Evolutionary conservation across 2,113 vertebrate genomes (phyloP), one percentile per base, ranked within the genome.

Genomic region (Piprites chloris): DNA sequence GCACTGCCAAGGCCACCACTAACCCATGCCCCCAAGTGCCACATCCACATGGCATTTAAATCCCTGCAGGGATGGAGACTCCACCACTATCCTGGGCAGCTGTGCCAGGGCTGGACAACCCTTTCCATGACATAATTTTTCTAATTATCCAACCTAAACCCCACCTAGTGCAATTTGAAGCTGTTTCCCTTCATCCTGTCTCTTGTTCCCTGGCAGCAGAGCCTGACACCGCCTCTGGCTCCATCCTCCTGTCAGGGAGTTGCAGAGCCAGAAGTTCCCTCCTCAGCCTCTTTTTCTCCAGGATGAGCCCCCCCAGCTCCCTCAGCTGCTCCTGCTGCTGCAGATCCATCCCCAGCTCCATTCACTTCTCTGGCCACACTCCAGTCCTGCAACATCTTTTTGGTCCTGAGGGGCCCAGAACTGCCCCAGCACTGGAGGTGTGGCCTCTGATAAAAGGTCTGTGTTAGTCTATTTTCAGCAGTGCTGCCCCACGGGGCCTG

Each of bases 401-500:
- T 0, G 46, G n/a, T 21, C 11, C 44, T 61, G 62, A 35, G n/a
- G 33, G 39, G 5, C 24, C 37, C 62, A 68, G 47, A 82, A 21
- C 30, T 75, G 78, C 3, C 30, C 53, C 24, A 47, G 30, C 1
- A 18, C 6, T 35, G 30, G 21, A 76, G 41, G 6, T 68, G 24
- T 75, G 30, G 9, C 14, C 67, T 22, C 30, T 35, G 12, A 50
- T 4, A 5, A 53, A 68, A 74, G 4, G 7, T 42, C 15, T 12
- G 2, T 9, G 47, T 89, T 33, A 19, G 6, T 20, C 7, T 63
- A 8, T 59, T 79, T 76, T 72, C 33, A 71, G 22, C 61, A 85
- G 9, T 2, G 0, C 1, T 62, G 4, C 17, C 6, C 14, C 12
- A 4, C 1, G 8, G 21, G 4, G 5, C 6, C 24, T 33, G 21